Conservation (phyloP, 2,888 invertebrate species). For the Mythimna lalbum region DNA sequence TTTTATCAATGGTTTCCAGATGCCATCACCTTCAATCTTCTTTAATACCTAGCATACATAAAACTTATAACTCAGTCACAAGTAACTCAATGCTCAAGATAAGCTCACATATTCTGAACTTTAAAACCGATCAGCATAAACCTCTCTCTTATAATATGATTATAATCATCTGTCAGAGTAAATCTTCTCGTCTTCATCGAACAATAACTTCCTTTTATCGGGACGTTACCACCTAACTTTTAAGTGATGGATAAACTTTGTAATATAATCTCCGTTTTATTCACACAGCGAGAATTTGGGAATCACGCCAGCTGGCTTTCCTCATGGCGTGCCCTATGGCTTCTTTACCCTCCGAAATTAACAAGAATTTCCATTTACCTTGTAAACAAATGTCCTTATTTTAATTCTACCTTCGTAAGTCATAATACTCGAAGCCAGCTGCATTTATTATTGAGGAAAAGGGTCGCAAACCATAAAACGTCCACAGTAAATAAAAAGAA, state of each 20-base stretch:
- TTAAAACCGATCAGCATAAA: slow-evolving; percentile 36
- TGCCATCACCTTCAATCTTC: background rate
- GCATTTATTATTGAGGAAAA: slow-evolving; percentile 34
- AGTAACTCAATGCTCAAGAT: slow-evolving; percentile 9
- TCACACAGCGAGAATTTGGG: slow-evolving; percentile 58
- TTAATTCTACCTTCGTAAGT: slow-evolving; percentile 6
- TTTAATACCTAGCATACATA: background rate
- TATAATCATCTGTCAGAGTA: slow-evolving; percentile 58
- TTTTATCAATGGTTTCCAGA: background rate
- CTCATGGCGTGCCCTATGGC: slow-evolving; percentile 37
- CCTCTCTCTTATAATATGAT: slow-evolving; percentile 44
- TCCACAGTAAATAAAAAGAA: slow-evolving; percentile 30
- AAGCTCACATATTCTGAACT: slow-evolving; percentile 31
- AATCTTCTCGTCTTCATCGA: slow-evolving; percentile 54
- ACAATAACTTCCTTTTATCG: slow-evolving; percentile 65
- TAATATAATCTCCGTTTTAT: slow-evolving; percentile 65
- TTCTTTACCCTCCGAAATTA: slow-evolving; percentile 43
- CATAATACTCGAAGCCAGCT: slow-evolving; percentile 19
- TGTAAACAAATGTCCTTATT: slow-evolving; percentile 38
- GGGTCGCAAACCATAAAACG: slow-evolving; percentile 33
- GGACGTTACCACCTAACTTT: slow-evolving; percentile 60
- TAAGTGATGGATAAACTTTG: slow-evolving; percentile 67
- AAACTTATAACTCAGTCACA: background rate
- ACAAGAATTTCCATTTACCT: slow-evolving; percentile 39
- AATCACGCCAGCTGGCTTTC: slow-evolving; percentile 55